phyloP scores from a whole-genome alignment of 2,113 vertebrate species.

The Kryptolebias marmoratus region DNA sequence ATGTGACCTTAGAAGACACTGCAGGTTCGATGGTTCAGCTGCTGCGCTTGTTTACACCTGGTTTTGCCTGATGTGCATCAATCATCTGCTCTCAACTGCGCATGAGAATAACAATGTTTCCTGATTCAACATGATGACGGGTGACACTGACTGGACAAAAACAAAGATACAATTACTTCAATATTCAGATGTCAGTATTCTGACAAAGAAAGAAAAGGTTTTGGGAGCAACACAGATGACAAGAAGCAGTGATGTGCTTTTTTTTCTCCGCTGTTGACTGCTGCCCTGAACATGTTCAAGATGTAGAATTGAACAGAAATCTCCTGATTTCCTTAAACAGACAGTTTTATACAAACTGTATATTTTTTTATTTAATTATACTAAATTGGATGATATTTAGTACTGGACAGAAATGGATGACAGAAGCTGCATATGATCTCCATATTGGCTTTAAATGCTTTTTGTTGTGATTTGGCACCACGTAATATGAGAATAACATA shows the following conservation, averaged over 20 bases:
- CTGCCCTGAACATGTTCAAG: too few relatives aligned
- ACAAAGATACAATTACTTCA: background rate
- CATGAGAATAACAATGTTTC: background rate
- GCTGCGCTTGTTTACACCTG: background rate
- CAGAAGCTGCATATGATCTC: too few relatives aligned
- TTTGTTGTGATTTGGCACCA: too few relatives aligned
- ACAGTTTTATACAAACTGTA: too few relatives aligned
- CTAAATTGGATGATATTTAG: too few relatives aligned
- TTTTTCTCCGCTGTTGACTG: background rate
- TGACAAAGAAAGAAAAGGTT: background rate
- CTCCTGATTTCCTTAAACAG: too few relatives aligned
- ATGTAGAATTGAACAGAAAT: too few relatives aligned
- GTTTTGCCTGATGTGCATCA: background rate
- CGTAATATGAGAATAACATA: too few relatives aligned
- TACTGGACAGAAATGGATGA: too few relatives aligned
- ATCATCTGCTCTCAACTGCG: background rate
- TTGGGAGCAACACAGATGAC: background rate
- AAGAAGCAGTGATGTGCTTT: background rate
- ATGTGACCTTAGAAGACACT: conserved; percentile 13
- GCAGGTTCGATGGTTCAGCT: background rate
- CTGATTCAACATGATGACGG: background rate
- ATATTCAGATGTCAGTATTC: background rate
- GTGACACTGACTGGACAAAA: background rate
- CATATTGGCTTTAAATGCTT: too few relatives aligned
- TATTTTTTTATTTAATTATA: too few relatives aligned